Evolutionary conservation across 2,888 invertebrate genomes (phyloP).

Genomic region (Pinctada fucata): DNA sequence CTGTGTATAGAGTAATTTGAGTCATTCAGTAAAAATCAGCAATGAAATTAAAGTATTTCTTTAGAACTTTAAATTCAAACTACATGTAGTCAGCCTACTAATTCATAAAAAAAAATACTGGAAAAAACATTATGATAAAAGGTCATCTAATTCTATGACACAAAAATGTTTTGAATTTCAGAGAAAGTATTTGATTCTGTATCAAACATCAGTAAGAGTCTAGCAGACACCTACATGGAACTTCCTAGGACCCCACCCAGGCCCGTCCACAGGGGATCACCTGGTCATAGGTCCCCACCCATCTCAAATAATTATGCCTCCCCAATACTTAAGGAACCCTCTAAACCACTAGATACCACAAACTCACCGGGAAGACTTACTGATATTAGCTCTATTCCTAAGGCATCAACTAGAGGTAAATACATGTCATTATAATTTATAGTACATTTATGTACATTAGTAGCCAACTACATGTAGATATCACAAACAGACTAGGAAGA

Average conservation of each 20-base stretch:
- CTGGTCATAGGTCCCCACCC: not conserved
- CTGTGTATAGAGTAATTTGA: too few species aligned
- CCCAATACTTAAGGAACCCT: conserved; percentile 1
- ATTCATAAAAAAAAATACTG: too few species aligned
- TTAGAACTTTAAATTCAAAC: too few species aligned
- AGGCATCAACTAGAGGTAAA: conserved; percentile 41
- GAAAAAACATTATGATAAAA: too few species aligned
- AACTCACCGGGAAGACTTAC: conserved; percentile 58
- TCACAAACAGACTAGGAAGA: too few species aligned
- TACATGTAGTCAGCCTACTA: too few species aligned
- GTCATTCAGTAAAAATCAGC: too few species aligned
- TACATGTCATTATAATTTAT: too few species aligned
- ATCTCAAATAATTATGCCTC: not conserved
- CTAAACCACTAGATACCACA: conserved; percentile 16
- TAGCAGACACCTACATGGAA: conserved; percentile 56
- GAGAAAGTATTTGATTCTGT: conserved; percentile 14
- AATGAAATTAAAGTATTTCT: too few species aligned
- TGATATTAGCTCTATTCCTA: conserved; percentile 69
- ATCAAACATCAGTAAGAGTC: conserved; percentile 31
- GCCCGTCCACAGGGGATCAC: conserved; percentile 26
- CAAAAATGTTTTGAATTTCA: not conserved
- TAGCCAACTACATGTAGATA: too few species aligned
- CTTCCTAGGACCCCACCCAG: conserved; percentile 49
- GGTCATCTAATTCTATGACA: too few species aligned
- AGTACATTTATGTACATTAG: too few species aligned